Conservation (phyloP, 2,888 invertebrate species). For the Tyria jacobaeae region DNA sequence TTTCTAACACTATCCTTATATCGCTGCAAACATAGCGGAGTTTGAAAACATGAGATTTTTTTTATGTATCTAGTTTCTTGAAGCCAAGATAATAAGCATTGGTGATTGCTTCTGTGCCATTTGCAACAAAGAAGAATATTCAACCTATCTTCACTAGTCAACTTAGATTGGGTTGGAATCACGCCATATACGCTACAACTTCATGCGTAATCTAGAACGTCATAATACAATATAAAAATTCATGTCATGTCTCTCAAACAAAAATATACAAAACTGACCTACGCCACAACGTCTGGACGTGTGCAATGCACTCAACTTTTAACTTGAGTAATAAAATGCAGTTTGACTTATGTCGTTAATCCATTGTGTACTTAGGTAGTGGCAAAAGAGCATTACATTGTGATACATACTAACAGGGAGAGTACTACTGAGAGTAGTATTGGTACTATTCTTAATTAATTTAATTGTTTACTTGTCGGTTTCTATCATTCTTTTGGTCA, state of each 20-base stretch:
- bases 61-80: too few species aligned
- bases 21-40: too few species aligned
- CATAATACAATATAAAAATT: conserved; percentile 7
- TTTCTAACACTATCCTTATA: too few species aligned
- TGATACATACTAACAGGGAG: conserved; percentile 56
- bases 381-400: conserved; percentile 61
- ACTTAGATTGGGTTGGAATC: too few species aligned
- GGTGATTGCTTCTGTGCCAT: too few species aligned
- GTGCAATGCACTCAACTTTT: conserved; percentile 61
- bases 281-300: conserved; percentile 49
- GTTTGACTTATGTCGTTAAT: conserved; percentile 74
- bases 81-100: too few species aligned
- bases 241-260: conserved; percentile 6
- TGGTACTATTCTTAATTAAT: conserved; percentile 33
- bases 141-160: too few species aligned
- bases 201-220: neutral
- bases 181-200: too few species aligned
- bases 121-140: too few species aligned
- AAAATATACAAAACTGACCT: conserved; percentile 56
- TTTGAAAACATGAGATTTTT: too few species aligned
- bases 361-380: conserved; percentile 70
- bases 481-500: neutral
- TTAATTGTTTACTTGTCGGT: neutral
- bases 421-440: too few species aligned
- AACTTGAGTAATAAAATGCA: conserved; percentile 67